Evolutionary conservation across 2,113 vertebrate genomes (phyloP).

Genomic region (Cranoglanis bouderius): DNA sequence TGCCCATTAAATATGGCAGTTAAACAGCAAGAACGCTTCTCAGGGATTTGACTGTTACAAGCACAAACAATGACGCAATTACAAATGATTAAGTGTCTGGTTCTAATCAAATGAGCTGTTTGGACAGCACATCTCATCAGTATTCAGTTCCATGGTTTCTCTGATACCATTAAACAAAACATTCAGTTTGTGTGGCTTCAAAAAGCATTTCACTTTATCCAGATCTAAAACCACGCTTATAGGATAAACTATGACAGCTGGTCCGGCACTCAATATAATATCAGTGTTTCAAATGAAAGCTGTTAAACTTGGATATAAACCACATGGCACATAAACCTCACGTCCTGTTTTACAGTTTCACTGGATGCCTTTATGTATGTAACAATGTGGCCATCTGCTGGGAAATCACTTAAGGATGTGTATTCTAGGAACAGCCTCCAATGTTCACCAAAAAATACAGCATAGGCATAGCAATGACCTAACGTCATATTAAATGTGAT

Average conservation of each 20-base stretch:
- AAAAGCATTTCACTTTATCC: neutral
- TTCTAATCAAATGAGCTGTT: neutral
- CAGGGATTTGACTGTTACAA: neutral
- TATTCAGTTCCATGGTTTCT: neutral
- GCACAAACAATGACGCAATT: slow-evolving; percentile 15
- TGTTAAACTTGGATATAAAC: slow-evolving; percentile 18
- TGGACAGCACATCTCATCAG: neutral
- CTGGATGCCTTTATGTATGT: neutral
- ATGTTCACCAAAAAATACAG: neutral
- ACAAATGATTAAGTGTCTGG: neutral
- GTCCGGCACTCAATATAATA: neutral
- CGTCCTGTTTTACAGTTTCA: neutral
- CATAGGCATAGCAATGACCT: neutral
- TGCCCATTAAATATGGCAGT: neutral
- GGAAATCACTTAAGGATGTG: slow-evolving; percentile 20
- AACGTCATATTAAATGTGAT: neutral
- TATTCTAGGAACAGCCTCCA: neutral
- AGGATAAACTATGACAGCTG: slow-evolving; percentile 12
- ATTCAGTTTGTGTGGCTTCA: neutral
- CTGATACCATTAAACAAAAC: neutral
- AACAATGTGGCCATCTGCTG: slow-evolving; percentile 27
- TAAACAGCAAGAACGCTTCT: neutral
- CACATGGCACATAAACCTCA: slow-evolving; percentile 20
- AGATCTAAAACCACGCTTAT: neutral
- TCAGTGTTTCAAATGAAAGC: slow-evolving; percentile 21